These are phyloP conservation scores for Zaprionus vittiger DNA, from an alignment of 1,140 invertebrate species.

Conservation along the genomic window DNA sequence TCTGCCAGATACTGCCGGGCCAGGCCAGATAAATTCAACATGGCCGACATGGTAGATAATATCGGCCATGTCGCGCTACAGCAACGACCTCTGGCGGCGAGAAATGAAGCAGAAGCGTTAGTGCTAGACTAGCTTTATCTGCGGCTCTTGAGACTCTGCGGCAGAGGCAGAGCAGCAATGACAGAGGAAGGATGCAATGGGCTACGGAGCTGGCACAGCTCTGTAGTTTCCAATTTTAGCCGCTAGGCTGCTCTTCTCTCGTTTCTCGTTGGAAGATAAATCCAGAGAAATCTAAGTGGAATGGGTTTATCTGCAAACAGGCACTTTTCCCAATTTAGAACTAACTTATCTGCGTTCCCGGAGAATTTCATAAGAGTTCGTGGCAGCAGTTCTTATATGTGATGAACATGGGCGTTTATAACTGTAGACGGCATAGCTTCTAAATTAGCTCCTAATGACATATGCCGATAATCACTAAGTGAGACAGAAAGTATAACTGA, in stretches of 20 bases:
- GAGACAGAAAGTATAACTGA: not conserved
- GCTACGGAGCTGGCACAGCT: conserved; percentile 30
- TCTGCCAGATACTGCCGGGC: conserved; percentile 40
- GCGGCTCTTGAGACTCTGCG: conserved; percentile 39
- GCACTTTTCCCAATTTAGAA: not conserved
- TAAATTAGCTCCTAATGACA: not conserved
- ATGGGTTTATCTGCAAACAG: conserved; percentile 10
- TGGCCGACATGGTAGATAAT: conserved; percentile 67
- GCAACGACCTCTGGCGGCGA: conserved; percentile 47
- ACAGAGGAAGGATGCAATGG: conserved; percentile 32
- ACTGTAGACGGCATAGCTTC: not conserved
- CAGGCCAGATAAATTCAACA: conserved; percentile 71
- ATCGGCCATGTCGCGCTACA: conserved; percentile 5
- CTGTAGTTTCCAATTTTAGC: conserved; percentile 42
- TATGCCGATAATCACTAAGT: not conserved
- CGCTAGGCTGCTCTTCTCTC: conserved; percentile 49
- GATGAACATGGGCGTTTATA: not conserved
- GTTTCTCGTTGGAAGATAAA: conserved; percentile 41
- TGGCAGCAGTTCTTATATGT: not conserved
- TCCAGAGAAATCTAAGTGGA: conserved; percentile 15
- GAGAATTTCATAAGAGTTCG: conserved; percentile 6
- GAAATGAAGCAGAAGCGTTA: conserved; percentile 23
- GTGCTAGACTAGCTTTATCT: conserved; percentile 49
- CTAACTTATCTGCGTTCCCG: not conserved
- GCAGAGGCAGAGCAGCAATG: conserved; percentile 23